A percentile compares a stretch with the other conserved stretches of the same genome.
Evolutionary conservation across 2,888 invertebrate genomes (phyloP).

Genomic region (Pristionchus fissidentatus): DNA sequence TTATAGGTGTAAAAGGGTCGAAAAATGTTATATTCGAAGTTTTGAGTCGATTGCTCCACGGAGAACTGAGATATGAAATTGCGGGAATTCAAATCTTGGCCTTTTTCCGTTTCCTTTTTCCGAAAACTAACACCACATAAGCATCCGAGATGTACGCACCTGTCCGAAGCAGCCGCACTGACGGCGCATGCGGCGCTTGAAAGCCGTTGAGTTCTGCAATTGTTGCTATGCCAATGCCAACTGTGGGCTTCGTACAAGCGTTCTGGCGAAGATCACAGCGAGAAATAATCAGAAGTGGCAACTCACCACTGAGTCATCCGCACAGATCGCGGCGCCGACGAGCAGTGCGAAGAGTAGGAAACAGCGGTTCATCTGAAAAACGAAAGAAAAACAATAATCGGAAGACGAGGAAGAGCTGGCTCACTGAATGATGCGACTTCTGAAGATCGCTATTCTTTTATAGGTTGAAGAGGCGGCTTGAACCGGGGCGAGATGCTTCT

Average conservation of each 20-base stretch:
- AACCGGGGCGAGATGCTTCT: neutral
- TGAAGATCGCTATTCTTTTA: neutral
- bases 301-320: neutral
- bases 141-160: too few relatives aligned
- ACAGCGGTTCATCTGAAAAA: neutral
- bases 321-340: neutral
- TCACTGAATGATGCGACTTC: neutral
- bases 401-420: neutral
- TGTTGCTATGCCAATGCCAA: neutral
- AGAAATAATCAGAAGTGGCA: too few relatives aligned
- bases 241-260: neutral
- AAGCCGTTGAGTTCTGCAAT: neutral
- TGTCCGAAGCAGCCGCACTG: constrained; percentile 11
- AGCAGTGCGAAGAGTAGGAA: constrained; percentile 5
- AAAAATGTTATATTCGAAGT: too few relatives aligned
- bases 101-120: too few relatives aligned
- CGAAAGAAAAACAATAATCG: neutral
- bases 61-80: too few relatives aligned
- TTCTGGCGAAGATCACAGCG: too few relatives aligned
- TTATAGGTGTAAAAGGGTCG: too few relatives aligned
- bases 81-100: too few relatives aligned
- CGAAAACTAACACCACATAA: too few relatives aligned
- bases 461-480: neutral
- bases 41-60: too few relatives aligned
- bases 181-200: neutral